Percentiles rank a stretch among this genome's conserved stretches.
Evolutionary conservation across 2,888 invertebrate species (phyloP).

Genomic region (Oscheius onirici): DNA sequence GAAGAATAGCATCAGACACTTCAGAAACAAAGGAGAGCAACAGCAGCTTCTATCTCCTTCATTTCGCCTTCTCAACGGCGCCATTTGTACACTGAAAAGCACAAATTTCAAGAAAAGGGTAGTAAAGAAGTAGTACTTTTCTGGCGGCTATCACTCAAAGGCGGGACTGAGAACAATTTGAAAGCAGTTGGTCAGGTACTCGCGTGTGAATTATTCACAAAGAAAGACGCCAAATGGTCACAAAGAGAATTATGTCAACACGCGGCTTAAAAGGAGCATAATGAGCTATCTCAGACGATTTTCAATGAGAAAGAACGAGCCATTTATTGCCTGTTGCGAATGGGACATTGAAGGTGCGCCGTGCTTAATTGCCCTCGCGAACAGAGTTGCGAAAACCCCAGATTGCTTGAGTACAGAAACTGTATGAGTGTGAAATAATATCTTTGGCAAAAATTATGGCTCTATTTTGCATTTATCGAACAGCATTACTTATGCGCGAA

Average conservation of each 20-base stretch:
- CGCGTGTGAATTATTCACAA: constrained; percentile 20
- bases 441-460: no score
- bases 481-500: no score
- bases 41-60: background rate
- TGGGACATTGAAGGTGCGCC: no score
- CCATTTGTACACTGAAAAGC: constrained; percentile 13
- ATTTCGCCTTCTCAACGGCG: background rate
- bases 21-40: background rate
- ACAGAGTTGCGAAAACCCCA: no score
- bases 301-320: no score
- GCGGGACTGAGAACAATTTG: constrained; percentile 2
- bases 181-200: constrained; percentile 7
- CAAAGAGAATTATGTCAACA: background rate
- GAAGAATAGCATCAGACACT: constrained; percentile 15
- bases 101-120: background rate
- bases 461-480: no score
- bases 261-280: background rate
- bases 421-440: no score
- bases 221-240: background rate
- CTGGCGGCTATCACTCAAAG: constrained; percentile 6
- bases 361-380: no score
- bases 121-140: background rate
- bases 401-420: no score
- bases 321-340: no score
- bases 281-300: no score